phyloP scores from a whole-genome alignment of 2,113 vertebrate species.

The Phylloscopus trochilus region DNA sequence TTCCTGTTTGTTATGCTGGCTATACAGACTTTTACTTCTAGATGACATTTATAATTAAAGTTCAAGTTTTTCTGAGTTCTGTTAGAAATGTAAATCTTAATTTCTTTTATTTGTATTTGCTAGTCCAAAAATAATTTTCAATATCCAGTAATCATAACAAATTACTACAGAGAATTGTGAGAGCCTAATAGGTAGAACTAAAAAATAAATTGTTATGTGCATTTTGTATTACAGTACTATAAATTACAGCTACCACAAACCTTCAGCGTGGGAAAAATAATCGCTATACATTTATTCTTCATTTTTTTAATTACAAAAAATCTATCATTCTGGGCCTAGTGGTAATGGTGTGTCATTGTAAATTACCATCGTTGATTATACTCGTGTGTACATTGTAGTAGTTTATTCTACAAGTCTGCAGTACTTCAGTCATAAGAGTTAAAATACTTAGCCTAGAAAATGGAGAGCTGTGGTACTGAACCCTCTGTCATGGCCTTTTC shows the following conservation, averaged over 20 bases:
- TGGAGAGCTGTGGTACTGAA: neutral
- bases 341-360: neutral
- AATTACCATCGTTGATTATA: neutral
- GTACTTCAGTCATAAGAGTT: neutral
- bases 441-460: neutral
- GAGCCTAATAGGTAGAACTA: neutral
- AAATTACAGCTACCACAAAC: neutral
- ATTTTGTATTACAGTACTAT: neutral
- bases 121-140: neutral
- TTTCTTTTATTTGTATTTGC: slow-evolving; percentile 9
- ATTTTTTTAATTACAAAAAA: neutral
- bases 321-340: neutral
- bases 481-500: neutral
- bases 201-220: neutral
- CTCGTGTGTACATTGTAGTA: neutral
- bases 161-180: neutral
- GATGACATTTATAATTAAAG: neutral
- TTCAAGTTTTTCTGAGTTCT: neutral
- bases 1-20: neutral
- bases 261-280: neutral
- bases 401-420: neutral
- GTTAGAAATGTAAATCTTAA: neutral
- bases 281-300: neutral
- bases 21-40: neutral
- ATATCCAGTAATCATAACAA: neutral